Percentiles rank a stretch among this genome's conserved stretches.
phyloP scores from a whole-genome alignment of 2,797 vertebrate genomes.

The Telmatherina bonti region DNA sequence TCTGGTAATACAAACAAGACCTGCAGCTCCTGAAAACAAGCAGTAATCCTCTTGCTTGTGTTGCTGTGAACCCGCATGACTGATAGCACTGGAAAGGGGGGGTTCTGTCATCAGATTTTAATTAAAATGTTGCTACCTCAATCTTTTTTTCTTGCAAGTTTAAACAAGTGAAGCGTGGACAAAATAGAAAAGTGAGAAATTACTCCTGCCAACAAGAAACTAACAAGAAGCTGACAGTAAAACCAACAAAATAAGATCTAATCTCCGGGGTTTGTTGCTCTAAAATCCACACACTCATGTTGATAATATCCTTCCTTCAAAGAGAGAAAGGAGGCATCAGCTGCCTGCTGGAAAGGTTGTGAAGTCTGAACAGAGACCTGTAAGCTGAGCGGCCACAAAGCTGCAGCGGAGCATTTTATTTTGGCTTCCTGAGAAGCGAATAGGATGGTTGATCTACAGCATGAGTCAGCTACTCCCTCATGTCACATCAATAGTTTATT shows the following conservation, averaged over 20 bases:
- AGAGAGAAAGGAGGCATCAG: slow-evolving; percentile 49
- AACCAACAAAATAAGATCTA: not conserved
- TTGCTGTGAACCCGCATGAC: not conserved
- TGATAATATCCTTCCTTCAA: slow-evolving; percentile 38
- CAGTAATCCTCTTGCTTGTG: not conserved
- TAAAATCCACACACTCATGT: slow-evolving; percentile 14
- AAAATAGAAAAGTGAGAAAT: not conserved
- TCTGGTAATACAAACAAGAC: not conserved
- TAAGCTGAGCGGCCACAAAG: not conserved
- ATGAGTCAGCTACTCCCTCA: slow-evolving; percentile 57
- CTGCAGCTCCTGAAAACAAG: not conserved
- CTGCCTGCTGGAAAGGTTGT: slow-evolving; percentile 39
- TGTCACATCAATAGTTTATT: slow-evolving; percentile 64
- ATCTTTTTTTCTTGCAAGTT: not conserved
- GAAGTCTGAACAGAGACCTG: slow-evolving; percentile 23
- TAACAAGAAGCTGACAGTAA: not conserved
- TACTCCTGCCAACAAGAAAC: not conserved
- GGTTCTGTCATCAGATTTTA: not conserved
- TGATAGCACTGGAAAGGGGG: not conserved
- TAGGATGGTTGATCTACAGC: slow-evolving; percentile 48
- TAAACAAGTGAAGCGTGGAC: slow-evolving; percentile 3
- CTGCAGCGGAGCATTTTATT: slow-evolving; percentile 44
- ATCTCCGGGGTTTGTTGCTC: slow-evolving; percentile 3
- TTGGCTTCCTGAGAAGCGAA: slow-evolving; percentile 43
- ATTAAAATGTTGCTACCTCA: slow-evolving; percentile 1